Evolutionary conservation across 2,888 invertebrate species (phyloP), one percentile per base, ranked within the genome.

Genomic region (Rhyacophila evoluta): DNA sequence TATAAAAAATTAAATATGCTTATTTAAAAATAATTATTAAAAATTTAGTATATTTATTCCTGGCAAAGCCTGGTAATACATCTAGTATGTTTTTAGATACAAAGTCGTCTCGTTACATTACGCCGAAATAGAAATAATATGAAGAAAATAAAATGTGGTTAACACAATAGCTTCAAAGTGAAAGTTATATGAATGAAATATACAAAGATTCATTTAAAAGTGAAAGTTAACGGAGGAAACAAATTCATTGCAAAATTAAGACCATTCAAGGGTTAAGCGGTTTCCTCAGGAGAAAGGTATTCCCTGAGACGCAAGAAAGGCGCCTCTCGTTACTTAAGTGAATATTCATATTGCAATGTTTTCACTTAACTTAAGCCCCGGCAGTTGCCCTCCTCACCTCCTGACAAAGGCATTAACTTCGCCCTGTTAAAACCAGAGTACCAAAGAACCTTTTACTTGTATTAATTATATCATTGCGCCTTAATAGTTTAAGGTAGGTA

Each of bases 281-380:
- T 55, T 55, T 55, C 19, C 55, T 55, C 19, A 6, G 6, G 55
- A 25, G 55, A 55, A 55, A 55, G 55, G 55, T 55, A 55, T 55
- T 55, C 55, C 55, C 55, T 4, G 25, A 55, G 55, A 6, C 19
- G 55, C 10, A 55, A 55, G 55, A 33, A 69, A 69, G 25, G 69
- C 72, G 25, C 38, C 36, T 36, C 72, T 36, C 19, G 15, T 36
- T 19, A 15, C 37, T 37, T 15, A 37, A 33, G 72, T 72, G 72
- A 72, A 72, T 37, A 72, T 37, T 72, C 72, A 72, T 72, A 72
- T 72, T 37, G 37, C 36, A 72, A 72, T 72, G 72, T 72, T 72
- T 72, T 72, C 72, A 72, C 33, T 25, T 72, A 37, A 72, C 72
- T 37, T 37, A 69, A 69, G 69, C 29, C 28, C 28, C n/a, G 29